phyloP scores from a whole-genome alignment of 2,888 invertebrate species.

The Diaperis boleti region DNA sequence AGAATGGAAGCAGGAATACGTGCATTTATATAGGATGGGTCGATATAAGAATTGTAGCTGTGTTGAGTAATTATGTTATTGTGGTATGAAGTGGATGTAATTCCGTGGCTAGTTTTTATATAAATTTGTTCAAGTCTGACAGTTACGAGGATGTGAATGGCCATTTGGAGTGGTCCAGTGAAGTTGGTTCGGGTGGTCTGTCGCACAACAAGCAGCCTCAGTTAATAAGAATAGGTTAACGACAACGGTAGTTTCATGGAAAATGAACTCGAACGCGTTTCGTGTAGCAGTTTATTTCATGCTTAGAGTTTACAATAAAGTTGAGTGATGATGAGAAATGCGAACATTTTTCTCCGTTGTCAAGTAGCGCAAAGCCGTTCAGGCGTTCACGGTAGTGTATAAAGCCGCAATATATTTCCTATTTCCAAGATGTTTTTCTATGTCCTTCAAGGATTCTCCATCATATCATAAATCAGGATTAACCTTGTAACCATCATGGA shows the following conservation, averaged over 20 bases:
- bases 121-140: slow-evolving; percentile 13
- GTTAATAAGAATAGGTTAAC: slow-evolving; percentile 49
- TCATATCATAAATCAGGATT: slow-evolving; percentile 62
- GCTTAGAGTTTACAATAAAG: slow-evolving; percentile 59
- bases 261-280: slow-evolving; percentile 42
- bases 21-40: not conserved
- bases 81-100: slow-evolving; percentile 3
- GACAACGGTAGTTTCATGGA: slow-evolving; percentile 43
- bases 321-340: slow-evolving; percentile 61
- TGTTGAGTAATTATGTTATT: slow-evolving; percentile 5
- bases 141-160: slow-evolving; percentile 13
- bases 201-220: slow-evolving; percentile 13
- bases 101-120: slow-evolving; percentile 12
- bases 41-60: not conserved
- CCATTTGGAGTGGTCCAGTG: not conserved
- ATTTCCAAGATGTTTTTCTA: slow-evolving; percentile 58
- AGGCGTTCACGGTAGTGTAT: slow-evolving; percentile 55
- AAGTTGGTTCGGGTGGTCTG: not conserved
- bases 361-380: slow-evolving; percentile 57
- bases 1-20: not conserved
- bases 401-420: slow-evolving; percentile 60
- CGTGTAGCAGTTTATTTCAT: slow-evolving; percentile 53
- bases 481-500: slow-evolving; percentile 56
- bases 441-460: slow-evolving; percentile 57
- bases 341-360: slow-evolving; percentile 59